Percentiles rank a stretch among this genome's conserved stretches.
Evolutionary conservation across 1,140 invertebrate genomes (phyloP).

Genomic region (Pseudomyrmex pallidus): DNA sequence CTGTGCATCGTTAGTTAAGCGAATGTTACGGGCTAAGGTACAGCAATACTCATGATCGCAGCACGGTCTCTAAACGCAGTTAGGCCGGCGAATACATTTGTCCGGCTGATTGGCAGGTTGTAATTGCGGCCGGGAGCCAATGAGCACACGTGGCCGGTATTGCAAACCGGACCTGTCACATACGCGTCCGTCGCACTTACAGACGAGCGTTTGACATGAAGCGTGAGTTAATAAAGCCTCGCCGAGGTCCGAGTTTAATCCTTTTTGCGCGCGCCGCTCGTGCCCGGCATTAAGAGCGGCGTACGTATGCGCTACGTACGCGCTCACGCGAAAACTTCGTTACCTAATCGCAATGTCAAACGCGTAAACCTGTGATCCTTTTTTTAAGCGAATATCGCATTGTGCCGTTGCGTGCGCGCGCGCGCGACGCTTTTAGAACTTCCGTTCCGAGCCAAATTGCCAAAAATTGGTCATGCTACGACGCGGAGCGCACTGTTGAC

Average conservation of each 20-base stretch:
- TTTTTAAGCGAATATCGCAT: slow-evolving; percentile 19
- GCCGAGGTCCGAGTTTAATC: slow-evolving; percentile 31
- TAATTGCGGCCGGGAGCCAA: slow-evolving; percentile 42
- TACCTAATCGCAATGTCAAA: slow-evolving; percentile 61
- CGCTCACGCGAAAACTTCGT: slow-evolving; percentile 47
- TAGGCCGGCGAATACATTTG: slow-evolving; percentile 51
- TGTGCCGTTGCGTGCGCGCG: slow-evolving; percentile 5
- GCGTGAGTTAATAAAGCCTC: slow-evolving; percentile 42
- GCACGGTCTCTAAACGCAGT: slow-evolving; percentile 35
- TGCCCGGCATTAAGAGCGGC: slow-evolving; percentile 45
- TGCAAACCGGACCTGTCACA: slow-evolving; percentile 15
- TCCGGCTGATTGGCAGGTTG: slow-evolving; percentile 55
- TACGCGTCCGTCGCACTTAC: slow-evolving; percentile 18
- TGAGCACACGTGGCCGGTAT: slow-evolving; percentile 40
- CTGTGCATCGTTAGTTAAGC: background rate
- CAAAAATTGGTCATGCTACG: slow-evolving; percentile 2
- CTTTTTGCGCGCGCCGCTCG: slow-evolving; percentile 44
- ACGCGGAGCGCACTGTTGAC: background rate
- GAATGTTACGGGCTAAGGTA: slow-evolving; percentile 29
- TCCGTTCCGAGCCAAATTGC: background rate
- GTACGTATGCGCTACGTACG: slow-evolving; percentile 7
- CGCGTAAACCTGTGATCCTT: slow-evolving; percentile 40
- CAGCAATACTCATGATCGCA: slow-evolving; percentile 43
- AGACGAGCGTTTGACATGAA: slow-evolving; percentile 30
- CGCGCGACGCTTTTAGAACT: slow-evolving; percentile 30